These are phyloP conservation scores for Syndactyla subalaris DNA, from an alignment of 2,797 vertebrate species.

Conservation along the genomic window DNA sequence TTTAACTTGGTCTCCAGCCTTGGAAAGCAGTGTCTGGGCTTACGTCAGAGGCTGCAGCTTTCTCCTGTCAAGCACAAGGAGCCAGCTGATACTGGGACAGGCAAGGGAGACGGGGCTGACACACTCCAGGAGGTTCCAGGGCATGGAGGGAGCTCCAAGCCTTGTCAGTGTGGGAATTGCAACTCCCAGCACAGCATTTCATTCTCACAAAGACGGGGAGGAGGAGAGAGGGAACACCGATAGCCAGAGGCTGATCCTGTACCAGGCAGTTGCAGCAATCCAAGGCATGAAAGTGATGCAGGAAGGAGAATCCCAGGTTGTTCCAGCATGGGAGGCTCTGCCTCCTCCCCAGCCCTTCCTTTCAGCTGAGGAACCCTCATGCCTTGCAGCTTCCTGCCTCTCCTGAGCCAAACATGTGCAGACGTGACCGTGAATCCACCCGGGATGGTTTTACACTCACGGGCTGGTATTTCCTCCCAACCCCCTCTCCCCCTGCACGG, in stretches of 20 bases:
- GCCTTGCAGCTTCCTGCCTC: neutral
- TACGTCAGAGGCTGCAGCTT: neutral
- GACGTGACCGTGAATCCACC: neutral
- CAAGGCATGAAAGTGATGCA: accelerated
- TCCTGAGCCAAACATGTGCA: neutral
- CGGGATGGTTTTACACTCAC: neutral
- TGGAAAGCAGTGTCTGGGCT: neutral
- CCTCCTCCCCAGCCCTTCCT: neutral
- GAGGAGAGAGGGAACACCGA: accelerated
- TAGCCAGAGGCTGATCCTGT: neutral
- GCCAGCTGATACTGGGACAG: accelerated
- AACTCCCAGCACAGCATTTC: neutral
- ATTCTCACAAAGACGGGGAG: neutral
- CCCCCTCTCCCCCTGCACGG: neutral
- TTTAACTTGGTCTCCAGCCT: neutral
- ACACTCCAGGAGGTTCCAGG: neutral
- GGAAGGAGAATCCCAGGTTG: neutral
- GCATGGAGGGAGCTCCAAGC: neutral
- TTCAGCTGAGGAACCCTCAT: neutral
- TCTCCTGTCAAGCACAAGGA: neutral
- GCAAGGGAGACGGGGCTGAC: neutral
- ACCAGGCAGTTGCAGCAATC: accelerated
- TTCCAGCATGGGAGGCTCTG: neutral
- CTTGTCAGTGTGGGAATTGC: neutral
- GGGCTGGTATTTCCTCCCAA: constrained; percentile 49